A percentile compares a stretch with the other conserved stretches of the same genome.
These are phyloP conservation scores for Lates japonicus DNA, from an alignment of 2,797 vertebrate species.

Conservation along the genomic window DNA sequence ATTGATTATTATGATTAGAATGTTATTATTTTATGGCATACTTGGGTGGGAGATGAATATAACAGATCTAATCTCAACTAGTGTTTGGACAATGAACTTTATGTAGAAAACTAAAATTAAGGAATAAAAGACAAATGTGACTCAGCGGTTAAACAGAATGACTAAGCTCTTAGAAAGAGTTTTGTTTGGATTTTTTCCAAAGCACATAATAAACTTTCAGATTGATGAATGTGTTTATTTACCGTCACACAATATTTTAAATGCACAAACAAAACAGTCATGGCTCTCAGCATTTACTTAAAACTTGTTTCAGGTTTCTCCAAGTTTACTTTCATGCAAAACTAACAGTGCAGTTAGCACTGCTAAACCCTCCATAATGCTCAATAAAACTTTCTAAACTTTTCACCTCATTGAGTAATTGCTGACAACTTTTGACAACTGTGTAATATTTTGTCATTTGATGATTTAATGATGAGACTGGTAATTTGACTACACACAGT, in stretches of 20 bases:
- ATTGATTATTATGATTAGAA: background rate
- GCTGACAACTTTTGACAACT: background rate
- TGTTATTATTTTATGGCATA: background rate
- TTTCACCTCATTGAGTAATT: background rate
- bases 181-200: background rate
- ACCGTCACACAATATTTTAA: background rate
- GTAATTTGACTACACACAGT: background rate
- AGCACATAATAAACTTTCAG: background rate
- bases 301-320: background rate
- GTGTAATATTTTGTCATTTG: background rate
- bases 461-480: background rate
- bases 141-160: background rate
- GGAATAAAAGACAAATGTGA: background rate
- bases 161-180: background rate
- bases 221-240: slow-evolving; percentile 7
- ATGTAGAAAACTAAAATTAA: background rate
- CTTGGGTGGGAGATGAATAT: background rate
- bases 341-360: too few relatives aligned
- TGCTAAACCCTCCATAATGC: background rate
- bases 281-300: background rate
- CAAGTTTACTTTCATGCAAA: slow-evolving; percentile 9
- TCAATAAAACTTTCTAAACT: background rate
- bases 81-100: background rate
- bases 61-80: background rate
- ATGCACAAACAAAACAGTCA: background rate